Percentiles rank a stretch among this genome's conserved stretches.
phyloP scores from a whole-genome alignment of 2,113 vertebrate genomes.

The Hemiprocne comata region DNA sequence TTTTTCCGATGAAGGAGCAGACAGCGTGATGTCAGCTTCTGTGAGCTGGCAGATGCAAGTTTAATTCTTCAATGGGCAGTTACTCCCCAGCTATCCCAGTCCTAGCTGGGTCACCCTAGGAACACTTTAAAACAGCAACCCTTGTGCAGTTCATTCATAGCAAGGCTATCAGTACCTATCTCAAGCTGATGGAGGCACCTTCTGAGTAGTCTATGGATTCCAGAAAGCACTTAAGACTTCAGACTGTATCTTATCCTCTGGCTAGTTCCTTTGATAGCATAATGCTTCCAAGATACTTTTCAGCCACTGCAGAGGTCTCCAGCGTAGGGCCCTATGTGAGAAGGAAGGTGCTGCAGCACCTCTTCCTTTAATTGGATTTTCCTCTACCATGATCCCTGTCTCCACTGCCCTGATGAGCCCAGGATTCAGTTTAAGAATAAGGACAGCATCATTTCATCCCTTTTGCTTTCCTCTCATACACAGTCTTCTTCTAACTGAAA shows the following conservation, averaged over 20 bases:
- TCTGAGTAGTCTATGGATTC: background rate
- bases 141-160: background rate
- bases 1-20: background rate
- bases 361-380: background rate
- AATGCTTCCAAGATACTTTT: background rate
- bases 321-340: background rate
- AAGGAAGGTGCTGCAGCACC: background rate
- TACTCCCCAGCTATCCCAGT: background rate
- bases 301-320: background rate
- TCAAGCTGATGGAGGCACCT: background rate
- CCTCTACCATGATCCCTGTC: background rate
- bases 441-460: background rate
- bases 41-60: background rate
- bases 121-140: background rate
- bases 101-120: background rate
- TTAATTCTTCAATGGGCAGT: background rate
- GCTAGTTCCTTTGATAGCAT: background rate
- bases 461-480: slow-evolving; percentile 14
- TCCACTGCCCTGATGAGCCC: background rate
- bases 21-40: background rate
- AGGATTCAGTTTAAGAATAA: background rate
- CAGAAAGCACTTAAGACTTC: background rate
- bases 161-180: background rate
- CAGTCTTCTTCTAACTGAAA: slow-evolving; percentile 5
- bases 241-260: background rate